A percentile compares a stretch with the other conserved stretches of the same genome.
Conservation (phyloP, 53 echinoderm and acorn worm species). For the Temnopleurus reevesii region DNA sequence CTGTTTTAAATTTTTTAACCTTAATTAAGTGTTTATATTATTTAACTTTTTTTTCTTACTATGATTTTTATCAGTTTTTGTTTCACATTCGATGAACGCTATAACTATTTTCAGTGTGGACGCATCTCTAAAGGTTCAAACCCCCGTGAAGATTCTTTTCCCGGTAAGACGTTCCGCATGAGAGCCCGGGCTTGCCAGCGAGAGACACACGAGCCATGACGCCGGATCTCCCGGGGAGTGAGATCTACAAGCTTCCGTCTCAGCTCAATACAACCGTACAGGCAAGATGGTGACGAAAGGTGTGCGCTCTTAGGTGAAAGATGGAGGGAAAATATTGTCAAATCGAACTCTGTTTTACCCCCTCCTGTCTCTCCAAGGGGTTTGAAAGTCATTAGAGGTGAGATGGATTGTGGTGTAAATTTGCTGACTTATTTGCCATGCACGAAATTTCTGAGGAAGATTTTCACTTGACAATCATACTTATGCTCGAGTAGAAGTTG, state of each 20-base stretch:
- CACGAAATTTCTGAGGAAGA: too few species aligned
- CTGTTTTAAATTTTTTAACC: too few species aligned
- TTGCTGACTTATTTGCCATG: too few species aligned
- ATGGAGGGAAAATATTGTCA: too few species aligned
- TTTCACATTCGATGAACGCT: too few species aligned
- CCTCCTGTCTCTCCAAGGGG: background rate
- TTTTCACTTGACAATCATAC: too few species aligned
- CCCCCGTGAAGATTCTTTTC: conserved; percentile 53
- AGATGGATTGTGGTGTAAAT: too few species aligned
- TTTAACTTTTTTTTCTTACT: too few species aligned
- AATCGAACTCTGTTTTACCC: background rate
- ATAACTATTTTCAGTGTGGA: too few species aligned
- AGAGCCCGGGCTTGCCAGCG: background rate
- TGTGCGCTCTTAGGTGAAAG: background rate
- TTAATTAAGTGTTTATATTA: too few species aligned
- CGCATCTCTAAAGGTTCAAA: conserved; percentile 10
- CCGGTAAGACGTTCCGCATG: conserved; percentile 33
- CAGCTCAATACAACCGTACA: conserved; percentile 11
- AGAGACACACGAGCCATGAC: conserved; percentile 7
- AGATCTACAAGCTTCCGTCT: background rate
- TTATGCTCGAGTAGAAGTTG: too few species aligned
- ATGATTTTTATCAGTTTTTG: too few species aligned
- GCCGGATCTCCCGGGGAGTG: conserved; percentile 31
- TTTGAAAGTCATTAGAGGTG: background rate
- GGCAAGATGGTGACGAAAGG: conserved; percentile 35